phyloP scores from a whole-genome alignment of 2,888 invertebrate genomes.

The Stictocephala bisonia region DNA sequence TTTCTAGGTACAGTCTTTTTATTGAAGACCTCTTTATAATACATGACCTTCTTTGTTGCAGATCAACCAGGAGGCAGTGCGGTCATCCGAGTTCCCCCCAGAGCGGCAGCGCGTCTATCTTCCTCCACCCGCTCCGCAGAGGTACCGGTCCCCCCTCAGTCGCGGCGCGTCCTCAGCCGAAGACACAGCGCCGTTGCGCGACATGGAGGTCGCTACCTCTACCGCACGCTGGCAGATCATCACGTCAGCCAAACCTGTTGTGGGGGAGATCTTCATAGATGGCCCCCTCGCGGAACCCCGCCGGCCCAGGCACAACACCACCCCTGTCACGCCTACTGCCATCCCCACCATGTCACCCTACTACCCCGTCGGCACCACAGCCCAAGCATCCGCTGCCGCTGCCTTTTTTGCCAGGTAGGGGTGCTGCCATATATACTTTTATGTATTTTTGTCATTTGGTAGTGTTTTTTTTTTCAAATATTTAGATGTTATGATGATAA shows the following conservation, averaged over 20 bases:
- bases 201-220: too few relatives aligned
- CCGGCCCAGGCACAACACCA: slow-evolving; percentile 8
- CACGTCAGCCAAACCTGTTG: slow-evolving; percentile 11
- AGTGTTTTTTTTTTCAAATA: too few relatives aligned
- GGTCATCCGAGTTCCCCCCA: slow-evolving; percentile 1
- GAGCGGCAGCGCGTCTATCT: slow-evolving; percentile 1
- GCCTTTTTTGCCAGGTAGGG: slow-evolving; percentile 44
- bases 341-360: background rate
- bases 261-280: slow-evolving; percentile 42
- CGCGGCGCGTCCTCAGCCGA: slow-evolving; percentile 10
- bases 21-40: too few relatives aligned
- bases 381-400: slow-evolving; percentile 37
- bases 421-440: too few relatives aligned
- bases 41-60: background rate
- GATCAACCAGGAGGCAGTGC: slow-evolving; percentile 41
- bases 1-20: too few relatives aligned
- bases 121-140: slow-evolving; percentile 25
- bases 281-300: slow-evolving; percentile 20
- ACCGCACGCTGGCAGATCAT: background rate
- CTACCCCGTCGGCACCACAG: slow-evolving; percentile 28
- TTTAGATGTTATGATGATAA: too few relatives aligned
- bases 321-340: slow-evolving; percentile 29
- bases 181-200: background rate
- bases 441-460: too few relatives aligned
- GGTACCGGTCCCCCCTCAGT: slow-evolving; percentile 26